Conservation (phyloP, 2,888 invertebrate genomes). For the Sesia bembeciformis region DNA sequence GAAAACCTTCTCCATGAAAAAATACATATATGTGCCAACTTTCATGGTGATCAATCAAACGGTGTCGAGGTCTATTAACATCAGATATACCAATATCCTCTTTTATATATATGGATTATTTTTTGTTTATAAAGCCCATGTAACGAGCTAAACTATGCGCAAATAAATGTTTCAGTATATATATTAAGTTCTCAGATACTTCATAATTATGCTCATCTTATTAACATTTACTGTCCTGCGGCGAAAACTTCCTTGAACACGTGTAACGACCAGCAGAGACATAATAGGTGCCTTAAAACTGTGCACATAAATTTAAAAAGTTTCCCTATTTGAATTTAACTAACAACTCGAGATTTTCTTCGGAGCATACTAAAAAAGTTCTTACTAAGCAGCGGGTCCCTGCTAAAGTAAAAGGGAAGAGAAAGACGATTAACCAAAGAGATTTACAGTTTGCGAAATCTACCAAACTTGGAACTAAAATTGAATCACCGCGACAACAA, state of each 20-base stretch:
- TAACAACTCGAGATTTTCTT: slow-evolving; percentile 62
- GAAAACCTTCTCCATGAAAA: too few relatives aligned
- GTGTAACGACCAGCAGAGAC: slow-evolving; percentile 40
- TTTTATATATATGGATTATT: too few relatives aligned
- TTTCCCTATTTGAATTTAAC: slow-evolving; percentile 70
- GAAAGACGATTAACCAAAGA: slow-evolving; percentile 1
- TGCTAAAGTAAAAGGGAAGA: not conserved
- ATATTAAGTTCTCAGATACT: not conserved
- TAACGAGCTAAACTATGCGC: not conserved
- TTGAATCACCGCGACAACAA: not conserved
- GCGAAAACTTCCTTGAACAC: slow-evolving; percentile 14
- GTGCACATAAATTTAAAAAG: slow-evolving; percentile 62
- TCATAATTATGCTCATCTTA: slow-evolving; percentile 1
- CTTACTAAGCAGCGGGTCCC: slow-evolving; percentile 31
- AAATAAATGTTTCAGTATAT: not conserved
- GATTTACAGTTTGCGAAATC: not conserved
- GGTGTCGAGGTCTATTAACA: too few relatives aligned
- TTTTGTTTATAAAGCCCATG: too few relatives aligned
- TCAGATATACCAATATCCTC: too few relatives aligned
- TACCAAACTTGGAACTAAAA: not conserved
- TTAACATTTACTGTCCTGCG: slow-evolving; percentile 13
- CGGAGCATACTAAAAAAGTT: slow-evolving; percentile 47
- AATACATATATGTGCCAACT: too few relatives aligned
- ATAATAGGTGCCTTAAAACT: slow-evolving; percentile 59
- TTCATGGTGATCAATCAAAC: too few relatives aligned